Conservation (phyloP, 1,140 invertebrate genomes). For the Hyles euphorbiae region DNA sequence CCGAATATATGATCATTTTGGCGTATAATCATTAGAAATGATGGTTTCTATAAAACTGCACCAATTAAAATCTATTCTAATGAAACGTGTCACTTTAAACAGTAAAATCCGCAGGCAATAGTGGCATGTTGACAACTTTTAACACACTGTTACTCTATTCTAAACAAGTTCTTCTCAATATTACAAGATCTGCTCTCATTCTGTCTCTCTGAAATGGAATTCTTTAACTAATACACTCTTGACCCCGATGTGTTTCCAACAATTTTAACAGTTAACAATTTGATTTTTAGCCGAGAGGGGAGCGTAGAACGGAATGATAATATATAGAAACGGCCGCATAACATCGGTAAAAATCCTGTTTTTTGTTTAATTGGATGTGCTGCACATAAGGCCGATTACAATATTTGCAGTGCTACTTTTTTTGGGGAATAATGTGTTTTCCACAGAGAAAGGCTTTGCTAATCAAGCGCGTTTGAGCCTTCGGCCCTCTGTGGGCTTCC, state of each 20-base stretch:
- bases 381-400: conserved; percentile 40
- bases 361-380: conserved; percentile 29
- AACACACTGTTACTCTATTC: conserved; percentile 32
- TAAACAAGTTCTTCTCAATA: not conserved
- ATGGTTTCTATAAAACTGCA: conserved; percentile 31
- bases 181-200: conserved; percentile 14
- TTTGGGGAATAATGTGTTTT: conserved; percentile 42
- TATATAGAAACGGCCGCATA: conserved; percentile 59
- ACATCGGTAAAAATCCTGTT: conserved; percentile 59
- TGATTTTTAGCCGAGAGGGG: conserved; percentile 74
- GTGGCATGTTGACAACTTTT: conserved; percentile 24
- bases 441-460: conserved; percentile 43
- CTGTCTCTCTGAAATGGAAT: conserved; percentile 6
- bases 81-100: conserved; percentile 19
- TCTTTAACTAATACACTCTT: conserved; percentile 15
- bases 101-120: conserved; percentile 3
- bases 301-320: conserved; percentile 66
- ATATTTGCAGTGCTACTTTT: conserved; percentile 36
- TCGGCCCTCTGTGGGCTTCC: conserved; percentile 32
- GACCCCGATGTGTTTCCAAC: conserved; percentile 11
- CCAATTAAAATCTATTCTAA: conserved; percentile 24
- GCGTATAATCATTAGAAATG: not conserved
- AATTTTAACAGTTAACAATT: conserved; percentile 57
- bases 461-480: conserved; percentile 39
- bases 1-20: conserved; percentile 1